These are phyloP conservation scores for Muscicapa comitata DNA, from an alignment of 2,797 vertebrate species.

Conservation along the genomic window DNA sequence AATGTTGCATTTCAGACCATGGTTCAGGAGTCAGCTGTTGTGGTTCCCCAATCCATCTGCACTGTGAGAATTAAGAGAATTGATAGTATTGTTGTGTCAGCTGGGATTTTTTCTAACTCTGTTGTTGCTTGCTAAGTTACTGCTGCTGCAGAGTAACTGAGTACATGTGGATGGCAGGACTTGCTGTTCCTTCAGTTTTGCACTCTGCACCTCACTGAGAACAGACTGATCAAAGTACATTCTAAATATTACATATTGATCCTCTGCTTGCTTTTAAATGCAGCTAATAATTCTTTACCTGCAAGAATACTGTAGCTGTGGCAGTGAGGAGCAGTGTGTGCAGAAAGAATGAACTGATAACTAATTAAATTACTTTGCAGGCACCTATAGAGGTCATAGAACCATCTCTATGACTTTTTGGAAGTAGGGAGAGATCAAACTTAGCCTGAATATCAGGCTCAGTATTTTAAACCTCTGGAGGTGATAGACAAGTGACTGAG, in stretches of 20 bases:
- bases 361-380: not conserved
- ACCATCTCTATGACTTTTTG: not conserved
- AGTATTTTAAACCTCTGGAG: not conserved
- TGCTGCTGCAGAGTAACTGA: not conserved
- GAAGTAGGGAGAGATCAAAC: not conserved
- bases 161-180: not conserved
- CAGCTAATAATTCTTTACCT: not conserved
- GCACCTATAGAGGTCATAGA: not conserved
- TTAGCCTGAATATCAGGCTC: not conserved
- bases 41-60: not conserved
- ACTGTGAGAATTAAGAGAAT: not conserved
- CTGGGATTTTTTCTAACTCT: not conserved
- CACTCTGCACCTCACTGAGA: not conserved
- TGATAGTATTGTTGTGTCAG: not conserved
- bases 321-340: not conserved
- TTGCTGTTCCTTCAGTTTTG: not conserved
- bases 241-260: not conserved
- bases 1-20: not conserved
- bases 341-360: not conserved
- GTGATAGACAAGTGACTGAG: not conserved
- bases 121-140: not conserved
- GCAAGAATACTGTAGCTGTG: not conserved
- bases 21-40: not conserved
- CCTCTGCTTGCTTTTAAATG: not conserved
- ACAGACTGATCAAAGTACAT: not conserved